Conservation (phyloP, 2,113 vertebrate genomes). For the Chamaea fasciata region DNA sequence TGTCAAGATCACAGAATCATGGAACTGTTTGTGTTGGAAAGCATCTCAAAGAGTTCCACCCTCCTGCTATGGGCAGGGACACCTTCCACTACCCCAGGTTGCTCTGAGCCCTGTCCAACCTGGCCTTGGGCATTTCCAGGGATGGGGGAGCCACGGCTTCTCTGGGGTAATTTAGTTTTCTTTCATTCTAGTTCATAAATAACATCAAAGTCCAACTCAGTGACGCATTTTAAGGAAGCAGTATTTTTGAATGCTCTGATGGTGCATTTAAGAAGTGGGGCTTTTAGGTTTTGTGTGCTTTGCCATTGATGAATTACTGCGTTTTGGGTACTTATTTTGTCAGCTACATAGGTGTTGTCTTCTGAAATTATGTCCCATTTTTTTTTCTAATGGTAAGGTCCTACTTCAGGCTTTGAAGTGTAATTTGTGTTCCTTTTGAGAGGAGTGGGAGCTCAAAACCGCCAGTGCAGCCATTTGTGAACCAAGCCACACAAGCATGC, state of each 20-base stretch:
- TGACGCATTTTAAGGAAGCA: neutral
- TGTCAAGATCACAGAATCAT: neutral
- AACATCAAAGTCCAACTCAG: neutral
- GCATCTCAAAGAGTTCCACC: neutral
- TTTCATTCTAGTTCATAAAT: neutral
- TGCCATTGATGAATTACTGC: neutral
- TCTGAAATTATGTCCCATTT: neutral
- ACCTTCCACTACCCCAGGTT: fast-evolving
- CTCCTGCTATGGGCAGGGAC: neutral
- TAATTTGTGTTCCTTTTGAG: neutral
- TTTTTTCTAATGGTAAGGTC: neutral
- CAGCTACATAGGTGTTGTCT: neutral
- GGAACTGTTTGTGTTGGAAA: neutral
- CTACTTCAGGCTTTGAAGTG: neutral
- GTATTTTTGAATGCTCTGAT: neutral
- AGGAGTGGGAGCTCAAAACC: neutral
- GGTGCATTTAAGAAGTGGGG: neutral
- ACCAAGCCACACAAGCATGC: neutral
- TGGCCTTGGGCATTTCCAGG: neutral
- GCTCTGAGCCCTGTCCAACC: neutral
- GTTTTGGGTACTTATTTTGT: neutral
- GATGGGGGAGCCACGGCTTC: neutral
- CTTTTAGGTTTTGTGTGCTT: neutral
- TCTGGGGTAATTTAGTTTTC: neutral
- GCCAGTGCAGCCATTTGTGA: neutral